Evolutionary conservation across 2,113 vertebrate species (phyloP).

Genomic region (Noturus placidus): DNA sequence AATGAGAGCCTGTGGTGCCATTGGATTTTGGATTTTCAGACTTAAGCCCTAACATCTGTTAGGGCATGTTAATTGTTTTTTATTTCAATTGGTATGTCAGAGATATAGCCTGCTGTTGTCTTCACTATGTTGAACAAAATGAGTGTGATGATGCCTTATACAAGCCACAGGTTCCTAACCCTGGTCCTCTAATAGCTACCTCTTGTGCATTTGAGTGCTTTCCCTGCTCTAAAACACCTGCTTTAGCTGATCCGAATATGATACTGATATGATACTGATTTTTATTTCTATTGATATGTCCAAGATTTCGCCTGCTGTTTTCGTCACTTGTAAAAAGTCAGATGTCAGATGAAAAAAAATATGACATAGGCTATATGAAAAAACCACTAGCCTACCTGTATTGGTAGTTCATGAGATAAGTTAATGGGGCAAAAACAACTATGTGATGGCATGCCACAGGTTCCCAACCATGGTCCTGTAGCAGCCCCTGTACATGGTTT

Average conservation of each 20-base stretch:
- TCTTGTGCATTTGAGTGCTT: too few relatives aligned
- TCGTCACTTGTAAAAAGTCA: not conserved
- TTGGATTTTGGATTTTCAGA: not conserved
- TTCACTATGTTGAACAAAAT: not conserved
- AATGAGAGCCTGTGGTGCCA: not conserved
- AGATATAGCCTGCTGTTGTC: not conserved
- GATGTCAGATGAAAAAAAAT: not conserved
- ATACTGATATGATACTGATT: too few relatives aligned
- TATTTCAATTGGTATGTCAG: not conserved
- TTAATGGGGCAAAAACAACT: not conserved
- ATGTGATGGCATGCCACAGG: not conserved
- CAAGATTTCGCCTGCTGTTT: too few relatives aligned
- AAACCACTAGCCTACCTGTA: not conserved
- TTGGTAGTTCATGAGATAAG: not conserved
- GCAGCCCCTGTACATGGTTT: not conserved
- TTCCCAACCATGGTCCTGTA: not conserved
- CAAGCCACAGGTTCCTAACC: too few relatives aligned
- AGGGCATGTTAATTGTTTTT: not conserved
- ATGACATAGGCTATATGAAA: too few relatives aligned
- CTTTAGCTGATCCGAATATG: too few relatives aligned
- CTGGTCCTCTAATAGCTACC: too few relatives aligned
- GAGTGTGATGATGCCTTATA: too few relatives aligned
- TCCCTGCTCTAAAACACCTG: too few relatives aligned
- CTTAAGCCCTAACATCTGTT: not conserved
- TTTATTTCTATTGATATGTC: too few relatives aligned